Base-by-base conservation (phyloP, 2,113 vertebrate species). In the Xyrauchen texanus region DNA sequence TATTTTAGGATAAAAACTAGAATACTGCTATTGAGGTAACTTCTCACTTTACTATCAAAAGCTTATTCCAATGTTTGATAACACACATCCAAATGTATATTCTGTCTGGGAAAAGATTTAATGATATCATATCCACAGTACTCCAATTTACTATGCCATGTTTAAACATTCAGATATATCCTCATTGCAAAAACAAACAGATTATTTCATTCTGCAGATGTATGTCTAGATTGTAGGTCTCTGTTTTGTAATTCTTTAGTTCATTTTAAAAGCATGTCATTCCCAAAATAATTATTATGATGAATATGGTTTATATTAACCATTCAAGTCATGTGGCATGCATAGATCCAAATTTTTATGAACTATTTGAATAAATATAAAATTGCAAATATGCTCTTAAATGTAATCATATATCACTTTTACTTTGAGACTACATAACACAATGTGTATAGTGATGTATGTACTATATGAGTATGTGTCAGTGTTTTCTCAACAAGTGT, bases 191-290 rank as follows among this genome's bases (percentile, higher is more conserved):
- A 34, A 34, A 1, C 21, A 82, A 82, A 74, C 34, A 74, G 13
- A 74, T 74, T 46, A 74, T 51, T 74, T 74, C 68, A 85, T 70
- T 67, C 49, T 55, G 44, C 60, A 21, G 34, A 80, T 34, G 47
- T 73, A 16, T 51, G 62, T 82, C 44, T 9, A 82, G 81, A 85
- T 82, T n/a, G n/a, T n/a, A n/a, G n/a, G n/a, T n/a, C n/a, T n/a
- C n/a, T n/a, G 45, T 42, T 67, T 76, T 73, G 61, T 61, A 65
- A 53, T 47, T 76, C 57, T 60, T 80, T 76, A 72, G 72, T 78
- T 82, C 72, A 79, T 76, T 82, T 67, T 64, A 49, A 66, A 76
- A 46, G 60, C 60, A 79, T 82, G 68, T 58, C n/a, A 58, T 46
- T 44, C 12, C 68, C 74, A 53, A 47, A 81, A 71, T 34, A 34